These are phyloP conservation scores for Noctua janthina DNA, from an alignment of 2,888 invertebrate genomes.

Conservation along the genomic window DNA sequence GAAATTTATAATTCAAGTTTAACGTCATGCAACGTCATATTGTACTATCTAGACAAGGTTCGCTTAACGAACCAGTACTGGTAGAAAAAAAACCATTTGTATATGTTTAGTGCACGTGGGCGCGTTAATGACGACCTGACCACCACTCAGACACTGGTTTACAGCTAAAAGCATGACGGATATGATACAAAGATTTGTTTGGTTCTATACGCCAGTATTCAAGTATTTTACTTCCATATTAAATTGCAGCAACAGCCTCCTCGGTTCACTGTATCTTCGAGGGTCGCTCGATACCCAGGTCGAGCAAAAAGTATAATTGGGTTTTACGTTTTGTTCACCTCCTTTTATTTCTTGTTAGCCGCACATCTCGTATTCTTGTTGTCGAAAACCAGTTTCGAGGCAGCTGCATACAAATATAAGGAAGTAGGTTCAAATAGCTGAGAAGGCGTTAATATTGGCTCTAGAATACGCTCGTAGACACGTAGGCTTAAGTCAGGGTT, in stretches of 20 bases:
- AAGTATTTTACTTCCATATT: conserved; percentile 41
- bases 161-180: conserved; percentile 36
- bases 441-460: conserved; percentile 56
- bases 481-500: conserved; percentile 54
- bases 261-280: conserved; percentile 26
- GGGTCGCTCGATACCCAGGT: conserved; percentile 23
- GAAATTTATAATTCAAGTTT: conserved; percentile 18
- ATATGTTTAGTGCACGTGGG: conserved; percentile 35
- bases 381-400: conserved; percentile 57
- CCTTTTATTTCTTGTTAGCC: conserved; percentile 49
- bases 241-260: conserved; percentile 11
- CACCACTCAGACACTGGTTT: conserved; percentile 38
- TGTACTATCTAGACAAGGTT: conserved; percentile 24
- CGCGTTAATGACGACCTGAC: conserved; percentile 47
- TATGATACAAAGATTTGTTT: conserved; percentile 19
- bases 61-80: conserved; percentile 34
- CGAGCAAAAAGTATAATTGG: conserved; percentile 59
- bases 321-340: conserved; percentile 41
- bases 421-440: conserved; percentile 56
- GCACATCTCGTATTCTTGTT: conserved; percentile 56
- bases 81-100: conserved; percentile 34
- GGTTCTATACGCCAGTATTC: neutral
- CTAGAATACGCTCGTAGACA: conserved; percentile 52
- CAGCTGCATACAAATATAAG: conserved; percentile 62
- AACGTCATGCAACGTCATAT: conserved; percentile 12